Evolutionary conservation across 2,888 invertebrate species (phyloP).

Genomic region (Xanthia icteritia): DNA sequence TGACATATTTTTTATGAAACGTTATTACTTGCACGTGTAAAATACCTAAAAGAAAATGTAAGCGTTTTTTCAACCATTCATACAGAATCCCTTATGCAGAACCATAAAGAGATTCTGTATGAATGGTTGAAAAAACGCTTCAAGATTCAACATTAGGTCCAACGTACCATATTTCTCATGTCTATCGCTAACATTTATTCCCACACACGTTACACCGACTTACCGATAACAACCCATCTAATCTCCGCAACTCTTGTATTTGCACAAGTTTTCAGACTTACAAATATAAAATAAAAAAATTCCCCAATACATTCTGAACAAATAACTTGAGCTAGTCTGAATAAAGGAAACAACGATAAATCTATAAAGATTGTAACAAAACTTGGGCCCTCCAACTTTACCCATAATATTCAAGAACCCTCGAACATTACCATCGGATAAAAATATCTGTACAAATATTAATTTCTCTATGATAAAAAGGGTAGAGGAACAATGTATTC

Average conservation of each 20-base stretch:
- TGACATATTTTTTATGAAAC: slow-evolving; percentile 57
- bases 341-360: slow-evolving; percentile 50
- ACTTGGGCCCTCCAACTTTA: slow-evolving; percentile 45
- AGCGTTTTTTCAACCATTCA: slow-evolving; percentile 8
- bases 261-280: slow-evolving; percentile 28
- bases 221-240: slow-evolving; percentile 11
- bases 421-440: slow-evolving; percentile 50
- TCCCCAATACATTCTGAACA: slow-evolving; percentile 46
- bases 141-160: neutral
- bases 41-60: slow-evolving; percentile 32
- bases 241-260: slow-evolving; percentile 17
- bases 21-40: slow-evolving; percentile 37
- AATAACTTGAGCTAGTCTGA: slow-evolving; percentile 44
- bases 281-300: slow-evolving; percentile 34
- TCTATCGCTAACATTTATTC: neutral
- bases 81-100: neutral
- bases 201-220: neutral
- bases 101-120: too few relatives aligned
- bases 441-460: slow-evolving; percentile 60
- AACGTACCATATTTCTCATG: neutral
- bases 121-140: too few relatives aligned
- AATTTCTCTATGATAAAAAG: slow-evolving; percentile 63
- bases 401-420: slow-evolving; percentile 44
- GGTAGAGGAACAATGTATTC: slow-evolving; percentile 55
- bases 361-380: slow-evolving; percentile 52